Evolutionary conservation across 2,113 vertebrate species (phyloP).

Genomic region (Dicaeum eximium): DNA sequence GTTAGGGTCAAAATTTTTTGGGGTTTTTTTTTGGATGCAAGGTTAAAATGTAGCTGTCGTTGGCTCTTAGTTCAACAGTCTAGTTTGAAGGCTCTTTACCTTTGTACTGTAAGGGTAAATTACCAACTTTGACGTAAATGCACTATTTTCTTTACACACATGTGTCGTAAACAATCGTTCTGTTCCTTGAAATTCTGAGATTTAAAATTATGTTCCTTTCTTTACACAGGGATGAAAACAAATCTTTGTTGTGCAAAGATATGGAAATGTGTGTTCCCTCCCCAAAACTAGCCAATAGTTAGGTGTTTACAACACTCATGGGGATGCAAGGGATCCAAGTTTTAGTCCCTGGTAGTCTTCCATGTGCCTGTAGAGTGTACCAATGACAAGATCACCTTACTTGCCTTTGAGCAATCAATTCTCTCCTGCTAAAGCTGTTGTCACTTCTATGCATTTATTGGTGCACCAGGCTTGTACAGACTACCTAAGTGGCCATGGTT

Average conservation of each 20-base stretch:
- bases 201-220: slow-evolving; percentile 14
- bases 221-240: slow-evolving; percentile 20
- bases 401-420: not conserved
- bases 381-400: not conserved
- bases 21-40: not conserved
- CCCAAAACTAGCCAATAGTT: slow-evolving; percentile 25
- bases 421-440: not conserved
- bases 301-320: not conserved
- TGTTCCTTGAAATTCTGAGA: slow-evolving; percentile 52
- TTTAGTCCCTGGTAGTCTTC: not conserved
- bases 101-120: slow-evolving; percentile 52
- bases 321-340: not conserved
- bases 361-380: not conserved
- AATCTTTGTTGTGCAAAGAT: not conserved
- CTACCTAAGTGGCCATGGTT: not conserved
- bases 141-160: slow-evolving; percentile 64
- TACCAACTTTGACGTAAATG: slow-evolving; percentile 43
- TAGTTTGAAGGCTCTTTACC: slow-evolving; percentile 26
- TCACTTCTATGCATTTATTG: not conserved
- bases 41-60: slow-evolving; percentile 52
- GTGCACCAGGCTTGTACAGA: not conserved
- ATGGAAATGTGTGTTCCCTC: slow-evolving; percentile 14
- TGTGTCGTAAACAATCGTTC: slow-evolving; percentile 52
- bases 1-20: not conserved
- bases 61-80: slow-evolving; percentile 7